Conservation (phyloP, 2,113 vertebrate species). For the Ranitomeya variabilis region DNA sequence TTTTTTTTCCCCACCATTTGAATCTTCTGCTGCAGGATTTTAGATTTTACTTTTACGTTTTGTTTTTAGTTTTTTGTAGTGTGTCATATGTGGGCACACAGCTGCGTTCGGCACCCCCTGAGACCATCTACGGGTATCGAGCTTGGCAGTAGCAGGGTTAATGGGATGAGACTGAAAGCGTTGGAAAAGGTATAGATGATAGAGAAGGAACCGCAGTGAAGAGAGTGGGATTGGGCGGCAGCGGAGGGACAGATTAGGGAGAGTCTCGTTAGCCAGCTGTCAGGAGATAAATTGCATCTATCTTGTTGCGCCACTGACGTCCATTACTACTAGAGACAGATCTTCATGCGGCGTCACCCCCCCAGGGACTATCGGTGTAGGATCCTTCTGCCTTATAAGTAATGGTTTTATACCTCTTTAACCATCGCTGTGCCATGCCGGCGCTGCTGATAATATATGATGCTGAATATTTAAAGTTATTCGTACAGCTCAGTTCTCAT, state of each 20-base stretch:
- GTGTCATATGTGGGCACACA: not conserved
- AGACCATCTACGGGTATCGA: not conserved
- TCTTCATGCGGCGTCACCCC: conserved; percentile 21
- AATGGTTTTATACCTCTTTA: not conserved
- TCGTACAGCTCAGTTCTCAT: not conserved
- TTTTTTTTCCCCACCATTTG: not conserved
- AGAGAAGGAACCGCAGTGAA: conserved; percentile 9
- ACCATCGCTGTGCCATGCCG: not conserved
- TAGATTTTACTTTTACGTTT: not conserved
- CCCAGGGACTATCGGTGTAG: conserved; percentile 25
- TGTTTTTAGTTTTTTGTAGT: not conserved
- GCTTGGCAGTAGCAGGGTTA: not conserved
- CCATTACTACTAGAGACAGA: conserved; percentile 42
- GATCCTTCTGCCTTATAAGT: conserved; percentile 2
- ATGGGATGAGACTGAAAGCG: not conserved
- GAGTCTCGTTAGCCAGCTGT: conserved; percentile 50
- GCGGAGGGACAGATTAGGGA: conserved; percentile 16
- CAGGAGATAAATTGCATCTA: conserved; percentile 52
- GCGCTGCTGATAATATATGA: not conserved
- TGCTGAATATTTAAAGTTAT: not conserved
- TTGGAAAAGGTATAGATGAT: not conserved
- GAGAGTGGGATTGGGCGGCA: conserved; percentile 18
- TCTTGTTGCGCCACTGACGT: conserved; percentile 36
- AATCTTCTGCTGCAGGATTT: not conserved
- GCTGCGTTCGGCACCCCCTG: too few species aligned